Evolutionary conservation across 2,888 invertebrate genomes (phyloP).

Genomic region (Drosophila lutescens): DNA sequence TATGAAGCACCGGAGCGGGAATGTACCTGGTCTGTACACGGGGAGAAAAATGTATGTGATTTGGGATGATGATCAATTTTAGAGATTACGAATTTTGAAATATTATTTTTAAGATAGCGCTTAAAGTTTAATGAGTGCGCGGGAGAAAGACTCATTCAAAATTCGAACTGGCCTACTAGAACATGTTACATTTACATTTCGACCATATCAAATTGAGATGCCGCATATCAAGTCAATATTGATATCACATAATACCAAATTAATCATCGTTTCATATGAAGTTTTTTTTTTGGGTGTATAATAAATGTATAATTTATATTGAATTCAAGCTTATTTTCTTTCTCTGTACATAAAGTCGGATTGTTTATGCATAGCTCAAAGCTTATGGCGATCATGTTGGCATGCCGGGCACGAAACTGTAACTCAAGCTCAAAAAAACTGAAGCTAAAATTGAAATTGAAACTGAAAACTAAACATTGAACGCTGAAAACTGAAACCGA

Average conservation of each 20-base stretch:
- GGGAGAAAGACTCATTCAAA: no score
- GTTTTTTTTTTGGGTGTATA: no score
- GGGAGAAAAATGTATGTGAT: not conserved
- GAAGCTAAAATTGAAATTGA: conserved; percentile 15
- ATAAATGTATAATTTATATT: no score
- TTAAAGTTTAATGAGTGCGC: no score
- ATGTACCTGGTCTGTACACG: conserved; percentile 22
- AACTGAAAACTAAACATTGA: not conserved
- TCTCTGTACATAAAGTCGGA: conserved; percentile 58
- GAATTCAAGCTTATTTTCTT: not conserved
- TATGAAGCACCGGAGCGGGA: conserved; percentile 23
- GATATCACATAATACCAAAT: no score
- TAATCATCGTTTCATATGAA: no score
- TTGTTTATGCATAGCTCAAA: conserved; percentile 64
- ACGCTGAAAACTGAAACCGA: conserved; percentile 4
- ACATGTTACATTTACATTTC: no score
- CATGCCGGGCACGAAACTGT: conserved; percentile 59
- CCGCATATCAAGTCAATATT: no score
- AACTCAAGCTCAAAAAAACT: conserved; percentile 13
- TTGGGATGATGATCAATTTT: not conserved
- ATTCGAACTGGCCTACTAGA: no score
- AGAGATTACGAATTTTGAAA: no score
- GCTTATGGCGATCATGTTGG: conserved; percentile 46
- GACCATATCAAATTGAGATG: no score
- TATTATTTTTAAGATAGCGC: no score